Evolutionary conservation across 2,113 vertebrate species (phyloP), one percentile per base, ranked within the genome.

Genomic region (Porphyrio hochstetteri): DNA sequence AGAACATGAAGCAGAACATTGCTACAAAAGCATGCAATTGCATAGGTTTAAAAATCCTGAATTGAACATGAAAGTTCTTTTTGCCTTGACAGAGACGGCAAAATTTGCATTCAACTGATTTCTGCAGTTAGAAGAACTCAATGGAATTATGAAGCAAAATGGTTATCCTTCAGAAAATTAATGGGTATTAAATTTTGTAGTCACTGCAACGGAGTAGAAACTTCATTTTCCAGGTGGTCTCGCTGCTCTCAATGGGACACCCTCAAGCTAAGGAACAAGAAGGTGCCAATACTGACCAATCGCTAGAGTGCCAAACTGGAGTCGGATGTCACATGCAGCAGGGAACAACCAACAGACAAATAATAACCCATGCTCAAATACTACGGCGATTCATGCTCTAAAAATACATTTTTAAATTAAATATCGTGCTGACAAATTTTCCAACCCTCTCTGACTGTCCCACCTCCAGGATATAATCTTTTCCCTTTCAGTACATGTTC

Each of bases 151-250:
- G 38, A 91, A 83, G 50, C 31, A 91, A 93, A 96, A 93, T 33
- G 0, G 40, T 38, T 82, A 87, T 65, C 53, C 74, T 86, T 87
- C 72, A 82, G 86, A 72, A 94, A 91, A 92, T 87, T 65, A 69
- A 69, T 4, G 89, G n/a, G 33, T 87, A 94, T 74, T 88, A 92
- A 80, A 87, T 92, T 92, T n/a, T 76, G 81, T 50, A 96, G 61
- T 78, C 69, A 61, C 57, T 89, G 69, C 53, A 88, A 92, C 33
- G 84, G 74, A 86, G 84, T 2, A 77, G 53, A 91, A 94, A 87
- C 28, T 57, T 86, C 46, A 84, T 82, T 93, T 92, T 94, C 91
- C 94, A 94, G 57, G 88, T 88, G 72, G 86, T 92, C 76, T 94
- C 72, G 76, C 57, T 23, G 61, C 55, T 78, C 92, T 33, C 88